A percentile compares a stretch with the other conserved stretches of the same genome.
Conservation (phyloP, 2,797 vertebrate species). For the Channallabes apus region DNA sequence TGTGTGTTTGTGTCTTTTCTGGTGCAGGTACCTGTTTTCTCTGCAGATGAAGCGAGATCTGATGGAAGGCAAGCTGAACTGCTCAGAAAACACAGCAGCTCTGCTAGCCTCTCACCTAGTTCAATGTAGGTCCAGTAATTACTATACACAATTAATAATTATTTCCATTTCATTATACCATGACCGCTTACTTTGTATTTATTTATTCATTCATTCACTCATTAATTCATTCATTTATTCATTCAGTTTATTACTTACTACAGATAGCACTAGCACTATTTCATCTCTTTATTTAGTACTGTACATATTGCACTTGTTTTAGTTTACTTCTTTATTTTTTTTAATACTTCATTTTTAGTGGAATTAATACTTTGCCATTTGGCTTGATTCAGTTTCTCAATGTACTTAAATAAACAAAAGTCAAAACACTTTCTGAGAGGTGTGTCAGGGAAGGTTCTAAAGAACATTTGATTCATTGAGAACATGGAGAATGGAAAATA, state of each 20-base stretch:
- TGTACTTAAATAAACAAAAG: not conserved
- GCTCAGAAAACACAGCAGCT: slow-evolving; percentile 86
- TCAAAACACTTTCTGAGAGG: not conserved
- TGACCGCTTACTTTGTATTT: not conserved
- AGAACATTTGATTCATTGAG: not conserved
- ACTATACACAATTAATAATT: not conserved
- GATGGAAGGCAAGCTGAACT: slow-evolving; percentile 83
- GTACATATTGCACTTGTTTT: not conserved
- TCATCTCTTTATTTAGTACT: not conserved
- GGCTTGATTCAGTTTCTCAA: not conserved
- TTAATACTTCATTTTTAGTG: not conserved
- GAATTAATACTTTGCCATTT: not conserved
- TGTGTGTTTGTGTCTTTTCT: slow-evolving; percentile 24
- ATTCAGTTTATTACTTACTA: not conserved
- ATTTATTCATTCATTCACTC: not conserved
- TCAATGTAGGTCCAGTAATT: slow-evolving; percentile 81
- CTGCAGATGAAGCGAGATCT: slow-evolving; percentile 95
- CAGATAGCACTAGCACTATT: no score
- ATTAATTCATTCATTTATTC: not conserved
- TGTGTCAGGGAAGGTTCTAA: not conserved
- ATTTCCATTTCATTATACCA: not conserved
- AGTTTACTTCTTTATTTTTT: not conserved
- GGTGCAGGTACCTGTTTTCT: slow-evolving; percentile 89
- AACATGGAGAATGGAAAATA: not conserved
- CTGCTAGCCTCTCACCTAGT: slow-evolving; percentile 89